Conservation (phyloP, 1,140 invertebrate genomes). For the Sycophaga agraensis region DNA sequence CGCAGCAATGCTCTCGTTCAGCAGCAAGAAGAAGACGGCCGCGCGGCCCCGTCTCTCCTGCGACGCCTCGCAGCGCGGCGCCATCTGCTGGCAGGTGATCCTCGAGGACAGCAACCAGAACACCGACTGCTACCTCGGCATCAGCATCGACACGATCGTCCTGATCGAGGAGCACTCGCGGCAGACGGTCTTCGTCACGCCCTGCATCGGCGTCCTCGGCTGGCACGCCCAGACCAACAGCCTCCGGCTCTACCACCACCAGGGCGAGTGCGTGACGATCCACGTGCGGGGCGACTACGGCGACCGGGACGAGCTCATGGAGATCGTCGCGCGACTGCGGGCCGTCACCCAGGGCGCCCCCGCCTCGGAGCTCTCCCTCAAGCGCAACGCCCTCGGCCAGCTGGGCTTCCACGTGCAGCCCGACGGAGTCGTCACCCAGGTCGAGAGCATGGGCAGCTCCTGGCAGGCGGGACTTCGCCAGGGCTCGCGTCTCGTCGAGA, state of each 20-base stretch:
- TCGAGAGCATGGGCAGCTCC: slow-evolving; percentile 84
- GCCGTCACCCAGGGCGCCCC: slow-evolving; percentile 75
- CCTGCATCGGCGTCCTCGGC: slow-evolving; percentile 81
- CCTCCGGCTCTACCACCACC: slow-evolving; percentile 72
- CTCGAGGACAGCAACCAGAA: slow-evolving; percentile 71
- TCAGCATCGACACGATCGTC: slow-evolving; percentile 85
- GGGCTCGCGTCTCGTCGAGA: slow-evolving; percentile 88
- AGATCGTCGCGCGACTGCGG: slow-evolving; percentile 72
- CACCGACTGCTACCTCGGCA: slow-evolving; percentile 80
- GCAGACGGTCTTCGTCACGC: slow-evolving; percentile 84
- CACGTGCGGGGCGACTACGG: slow-evolving; percentile 66
- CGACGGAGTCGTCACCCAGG: slow-evolving; percentile 92
- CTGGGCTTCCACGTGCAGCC: slow-evolving; percentile 95
- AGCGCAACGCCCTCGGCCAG: slow-evolving; percentile 80
- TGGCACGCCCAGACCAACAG: slow-evolving; percentile 72
- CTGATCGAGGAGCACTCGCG: slow-evolving; percentile 81
- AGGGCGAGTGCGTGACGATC: slow-evolving; percentile 82
- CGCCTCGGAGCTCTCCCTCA: slow-evolving; percentile 72
- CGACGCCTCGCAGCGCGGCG: slow-evolving; percentile 69
- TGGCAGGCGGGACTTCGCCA: slow-evolving; percentile 87
- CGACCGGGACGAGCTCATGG: slow-evolving; percentile 76
- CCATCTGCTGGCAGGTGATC: slow-evolving; percentile 77
- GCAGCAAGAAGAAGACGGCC: slow-evolving; percentile 71
- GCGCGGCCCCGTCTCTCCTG: slow-evolving; percentile 68
- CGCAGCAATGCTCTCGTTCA: slow-evolving; percentile 69